These are phyloP conservation scores for Aurelia coerulea DNA, from an alignment of 30 jellyfish, hydroid and myxozoan species.

Conservation along the genomic window DNA sequence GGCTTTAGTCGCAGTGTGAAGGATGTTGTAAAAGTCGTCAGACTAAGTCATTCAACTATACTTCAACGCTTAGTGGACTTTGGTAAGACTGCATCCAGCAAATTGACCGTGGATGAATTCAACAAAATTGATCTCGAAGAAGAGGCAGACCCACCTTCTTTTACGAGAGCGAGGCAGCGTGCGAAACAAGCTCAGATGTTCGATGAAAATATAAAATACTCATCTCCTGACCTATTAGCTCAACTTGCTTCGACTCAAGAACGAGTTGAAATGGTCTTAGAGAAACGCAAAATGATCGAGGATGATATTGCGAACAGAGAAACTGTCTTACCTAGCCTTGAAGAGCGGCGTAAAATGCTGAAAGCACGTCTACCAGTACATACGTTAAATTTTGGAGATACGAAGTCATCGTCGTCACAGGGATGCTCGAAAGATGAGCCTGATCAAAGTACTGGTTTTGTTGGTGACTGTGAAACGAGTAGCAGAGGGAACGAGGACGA, in stretches of 20 bases:
- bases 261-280: constrained; percentile 70
- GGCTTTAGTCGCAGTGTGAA: constrained; percentile 83
- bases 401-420: background rate
- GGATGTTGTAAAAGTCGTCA: constrained; percentile 86
- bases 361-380: constrained; percentile 35
- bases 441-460: background rate
- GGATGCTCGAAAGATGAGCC: background rate
- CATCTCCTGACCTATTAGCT: constrained; percentile 75
- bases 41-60: constrained; percentile 88
- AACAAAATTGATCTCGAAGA: constrained; percentile 92
- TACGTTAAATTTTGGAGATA: background rate
- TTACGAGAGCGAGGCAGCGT: constrained; percentile 84
- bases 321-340: constrained; percentile 59
- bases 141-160: constrained; percentile 99
- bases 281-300: constrained; percentile 73
- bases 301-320: constrained; percentile 65
- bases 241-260: constrained; percentile 90
- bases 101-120: constrained; percentile 93
- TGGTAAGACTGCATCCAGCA: constrained; percentile 92
- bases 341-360: constrained; percentile 52
- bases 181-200: constrained; percentile 85
- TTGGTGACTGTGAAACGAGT: background rate
- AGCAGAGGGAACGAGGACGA: background rate
- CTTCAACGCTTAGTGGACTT: constrained; percentile 89
- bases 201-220: constrained; percentile 51